These are phyloP conservation scores for Porphyrio hochstetteri DNA, from an alignment of 2,113 vertebrate species.

Conservation along the genomic window DNA sequence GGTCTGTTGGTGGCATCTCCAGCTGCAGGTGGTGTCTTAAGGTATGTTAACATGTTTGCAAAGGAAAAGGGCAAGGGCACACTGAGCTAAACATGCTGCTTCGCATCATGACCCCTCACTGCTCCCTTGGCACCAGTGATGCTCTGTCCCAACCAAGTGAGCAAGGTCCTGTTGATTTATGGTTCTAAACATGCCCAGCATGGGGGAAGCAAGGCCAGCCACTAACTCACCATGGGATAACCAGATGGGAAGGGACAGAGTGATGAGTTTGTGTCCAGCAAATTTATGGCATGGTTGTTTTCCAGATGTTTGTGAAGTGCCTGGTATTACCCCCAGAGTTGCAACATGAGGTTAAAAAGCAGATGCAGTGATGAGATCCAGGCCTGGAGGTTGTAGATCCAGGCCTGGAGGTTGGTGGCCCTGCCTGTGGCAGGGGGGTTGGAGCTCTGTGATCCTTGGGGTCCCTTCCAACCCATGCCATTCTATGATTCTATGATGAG, in stretches of 20 bases:
- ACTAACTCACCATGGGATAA: background rate
- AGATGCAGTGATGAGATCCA: background rate
- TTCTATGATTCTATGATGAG: no score
- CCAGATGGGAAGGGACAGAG: background rate
- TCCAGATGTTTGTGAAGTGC: background rate
- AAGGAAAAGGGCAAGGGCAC: background rate
- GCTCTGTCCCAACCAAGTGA: background rate
- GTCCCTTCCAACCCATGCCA: no score
- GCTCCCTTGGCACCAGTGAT: background rate
- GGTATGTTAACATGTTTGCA: accelerated
- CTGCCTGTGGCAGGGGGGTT: no score
- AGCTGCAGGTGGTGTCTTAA: background rate
- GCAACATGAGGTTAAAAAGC: background rate
- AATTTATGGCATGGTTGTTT: background rate
- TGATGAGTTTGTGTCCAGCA: background rate
- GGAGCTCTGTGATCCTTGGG: no score
- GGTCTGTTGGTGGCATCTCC: background rate
- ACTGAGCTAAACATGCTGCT: background rate
- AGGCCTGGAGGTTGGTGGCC: no score
- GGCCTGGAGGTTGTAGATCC: no score
- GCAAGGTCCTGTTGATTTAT: background rate
- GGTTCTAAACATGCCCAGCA: background rate
- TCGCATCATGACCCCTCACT: background rate
- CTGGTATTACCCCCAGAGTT: background rate
- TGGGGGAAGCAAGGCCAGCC: background rate